Percentiles rank a stretch among this genome's conserved stretches.
phyloP scores from a whole-genome alignment of 2,113 vertebrate species.

The Callorhinus ursinus region DNA sequence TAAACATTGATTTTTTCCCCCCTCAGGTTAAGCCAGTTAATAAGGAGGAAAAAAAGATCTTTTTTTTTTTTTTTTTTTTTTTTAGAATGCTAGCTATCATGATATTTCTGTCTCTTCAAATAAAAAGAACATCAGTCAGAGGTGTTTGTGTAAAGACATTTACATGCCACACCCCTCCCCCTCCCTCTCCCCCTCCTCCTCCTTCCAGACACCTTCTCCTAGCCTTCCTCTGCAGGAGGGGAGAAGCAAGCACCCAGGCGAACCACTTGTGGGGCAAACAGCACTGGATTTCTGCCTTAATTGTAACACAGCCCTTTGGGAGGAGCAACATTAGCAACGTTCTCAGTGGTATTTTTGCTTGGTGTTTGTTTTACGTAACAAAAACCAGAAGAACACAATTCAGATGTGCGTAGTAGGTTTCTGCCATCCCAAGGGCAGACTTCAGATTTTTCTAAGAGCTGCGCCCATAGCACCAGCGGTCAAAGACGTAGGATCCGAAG shows the following conservation, averaged over 20 bases:
- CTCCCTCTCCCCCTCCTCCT: no score
- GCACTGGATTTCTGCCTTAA: neutral
- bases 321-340: neutral
- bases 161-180: neutral
- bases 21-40: neutral
- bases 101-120: neutral
- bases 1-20: neutral
- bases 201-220: fast-evolving
- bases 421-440: neutral
- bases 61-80: neutral
- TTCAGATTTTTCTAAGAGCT: neutral
- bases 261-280: no score
- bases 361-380: neutral
- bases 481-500: neutral
- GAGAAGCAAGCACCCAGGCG: neutral
- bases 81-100: neutral
- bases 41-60: neutral
- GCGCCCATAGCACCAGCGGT: neutral
- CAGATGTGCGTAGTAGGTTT: neutral
- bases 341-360: neutral
- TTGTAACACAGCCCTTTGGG: neutral
- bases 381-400: neutral
- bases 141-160: no score
- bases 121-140: neutral
- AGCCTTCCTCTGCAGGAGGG: neutral